A percentile compares a stretch with the other conserved stretches of the same genome.
These are phyloP conservation scores for Proteles cristata DNA, from an alignment of 2,113 vertebrate species.

Conservation along the genomic window DNA sequence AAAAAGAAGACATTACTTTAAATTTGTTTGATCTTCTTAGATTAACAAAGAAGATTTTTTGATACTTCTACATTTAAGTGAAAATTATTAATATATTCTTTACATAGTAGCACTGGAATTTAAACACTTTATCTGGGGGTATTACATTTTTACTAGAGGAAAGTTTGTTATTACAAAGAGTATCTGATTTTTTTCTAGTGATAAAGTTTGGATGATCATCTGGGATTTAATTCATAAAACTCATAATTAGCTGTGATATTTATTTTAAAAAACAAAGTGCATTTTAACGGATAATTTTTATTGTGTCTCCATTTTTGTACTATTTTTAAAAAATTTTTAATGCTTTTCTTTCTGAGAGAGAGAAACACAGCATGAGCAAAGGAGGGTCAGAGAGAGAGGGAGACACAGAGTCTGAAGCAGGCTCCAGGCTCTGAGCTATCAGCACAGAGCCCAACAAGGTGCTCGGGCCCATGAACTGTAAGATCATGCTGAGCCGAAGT, in stretches of 20 bases:
- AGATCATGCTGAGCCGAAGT: too few species aligned
- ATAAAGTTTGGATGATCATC: neutral
- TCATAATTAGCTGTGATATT: neutral
- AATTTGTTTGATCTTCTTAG: conserved; percentile 76
- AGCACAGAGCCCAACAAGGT: too few species aligned
- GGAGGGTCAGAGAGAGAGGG: too few species aligned
- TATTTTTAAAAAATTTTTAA: neutral
- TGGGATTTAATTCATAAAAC: neutral
- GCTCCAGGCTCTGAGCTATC: too few species aligned
- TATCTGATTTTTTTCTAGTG: neutral
- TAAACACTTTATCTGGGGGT: conserved; percentile 37
- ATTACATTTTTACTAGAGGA: conserved; percentile 39
- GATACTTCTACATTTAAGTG: conserved; percentile 70
- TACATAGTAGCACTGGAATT: conserved; percentile 71
- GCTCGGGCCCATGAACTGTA: too few species aligned
- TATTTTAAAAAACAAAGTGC: neutral
- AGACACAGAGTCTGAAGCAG: too few species aligned
- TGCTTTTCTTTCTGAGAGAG: too few species aligned
- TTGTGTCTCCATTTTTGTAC: neutral
- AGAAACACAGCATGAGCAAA: too few species aligned
- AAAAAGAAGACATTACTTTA: conserved; percentile 70
- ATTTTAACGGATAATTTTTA: neutral
- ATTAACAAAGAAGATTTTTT: conserved; percentile 73
- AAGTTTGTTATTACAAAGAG: conserved; percentile 65
- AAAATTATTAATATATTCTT: conserved; percentile 75